Percentiles rank a stretch among this genome's conserved stretches.
phyloP scores from a whole-genome alignment of 2,113 vertebrate genomes.

The Zingel zingel region DNA sequence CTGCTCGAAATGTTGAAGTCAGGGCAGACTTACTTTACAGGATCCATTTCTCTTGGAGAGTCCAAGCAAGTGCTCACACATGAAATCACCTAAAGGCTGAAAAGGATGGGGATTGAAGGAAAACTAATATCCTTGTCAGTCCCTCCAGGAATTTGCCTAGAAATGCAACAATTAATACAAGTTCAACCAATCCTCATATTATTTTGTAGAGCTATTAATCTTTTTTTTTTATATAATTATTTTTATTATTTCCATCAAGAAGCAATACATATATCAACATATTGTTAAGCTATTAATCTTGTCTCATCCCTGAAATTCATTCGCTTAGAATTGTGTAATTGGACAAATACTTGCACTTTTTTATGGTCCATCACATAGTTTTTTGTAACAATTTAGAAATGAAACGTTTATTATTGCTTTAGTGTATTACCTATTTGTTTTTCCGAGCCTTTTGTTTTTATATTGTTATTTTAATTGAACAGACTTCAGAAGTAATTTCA shows the following conservation, averaged over 20 bases:
- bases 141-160: constrained; percentile 4
- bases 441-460: background rate
- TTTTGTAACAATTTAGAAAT: background rate
- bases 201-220: constrained; percentile 3
- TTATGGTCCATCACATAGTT: background rate
- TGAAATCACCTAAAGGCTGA: constrained; percentile 18
- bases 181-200: constrained; percentile 2
- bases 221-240: no score
- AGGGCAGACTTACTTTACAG: constrained; percentile 24
- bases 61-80: constrained; percentile 20
- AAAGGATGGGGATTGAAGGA: background rate
- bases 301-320: background rate
- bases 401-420: background rate
- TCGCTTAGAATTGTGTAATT: constrained; percentile 3
- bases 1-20: constrained; percentile 27
- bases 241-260: no score
- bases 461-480: background rate
- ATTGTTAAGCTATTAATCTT: constrained; percentile 11
- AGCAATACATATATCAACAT: no score
- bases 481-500: background rate
- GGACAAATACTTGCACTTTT: constrained; percentile 1
- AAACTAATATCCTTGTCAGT: background rate
- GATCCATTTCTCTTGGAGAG: constrained; percentile 35
- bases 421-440: background rate
- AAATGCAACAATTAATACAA: constrained; percentile 30